Percentiles rank a stretch among this genome's conserved stretches.
Evolutionary conservation across 2,113 vertebrate genomes (phyloP).

Genomic region (Nicator chloris): DNA sequence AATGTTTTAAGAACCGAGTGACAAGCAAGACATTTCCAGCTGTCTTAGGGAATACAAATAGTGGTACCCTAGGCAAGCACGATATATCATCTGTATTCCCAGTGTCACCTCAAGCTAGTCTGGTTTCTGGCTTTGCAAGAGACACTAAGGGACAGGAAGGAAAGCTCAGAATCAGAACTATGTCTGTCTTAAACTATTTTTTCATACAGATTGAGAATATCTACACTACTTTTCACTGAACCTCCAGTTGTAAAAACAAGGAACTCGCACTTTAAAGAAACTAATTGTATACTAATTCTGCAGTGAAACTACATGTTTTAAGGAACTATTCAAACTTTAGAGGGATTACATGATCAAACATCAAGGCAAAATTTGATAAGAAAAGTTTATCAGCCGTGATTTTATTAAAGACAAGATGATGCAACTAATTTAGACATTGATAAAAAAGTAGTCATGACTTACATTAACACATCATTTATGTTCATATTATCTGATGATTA

Average conservation of each 20-base stretch:
- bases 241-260: neutral
- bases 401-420: neutral
- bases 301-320: neutral
- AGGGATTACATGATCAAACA: neutral
- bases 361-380: neutral
- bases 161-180: neutral
- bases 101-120: neutral
- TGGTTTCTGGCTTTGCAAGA: neutral
- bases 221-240: neutral
- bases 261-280: neutral
- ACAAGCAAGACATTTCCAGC: slow-evolving; percentile 4
- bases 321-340: neutral
- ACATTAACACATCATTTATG: neutral
- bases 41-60: neutral
- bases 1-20: neutral
- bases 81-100: neutral
- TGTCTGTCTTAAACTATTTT: neutral
- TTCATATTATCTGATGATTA: neutral
- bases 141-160: neutral
- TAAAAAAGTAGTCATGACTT: neutral
- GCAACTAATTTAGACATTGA: neutral
- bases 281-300: neutral
- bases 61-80: neutral
- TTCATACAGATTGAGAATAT: neutral
- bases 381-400: neutral